These are phyloP conservation scores for Albula goreensis DNA, from an alignment of 2,113 vertebrate species.

Conservation along the genomic window DNA sequence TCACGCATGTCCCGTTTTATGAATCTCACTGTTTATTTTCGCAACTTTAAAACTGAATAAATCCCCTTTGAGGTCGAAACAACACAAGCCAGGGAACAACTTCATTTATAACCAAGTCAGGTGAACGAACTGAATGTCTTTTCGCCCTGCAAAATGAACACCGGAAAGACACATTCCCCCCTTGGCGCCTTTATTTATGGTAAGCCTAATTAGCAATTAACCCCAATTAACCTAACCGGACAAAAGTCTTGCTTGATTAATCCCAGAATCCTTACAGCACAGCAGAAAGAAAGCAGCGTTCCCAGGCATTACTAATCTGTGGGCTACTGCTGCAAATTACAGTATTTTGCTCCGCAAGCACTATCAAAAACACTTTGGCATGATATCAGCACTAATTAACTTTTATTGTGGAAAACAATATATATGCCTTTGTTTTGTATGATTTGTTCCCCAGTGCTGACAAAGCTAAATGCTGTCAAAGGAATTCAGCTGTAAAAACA, in stretches of 20 bases:
- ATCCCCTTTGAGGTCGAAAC: not conserved
- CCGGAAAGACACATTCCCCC: not conserved
- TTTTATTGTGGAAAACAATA: not conserved
- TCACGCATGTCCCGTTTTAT: not conserved
- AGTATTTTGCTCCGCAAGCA: not conserved
- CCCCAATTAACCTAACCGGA: conserved; percentile 17
- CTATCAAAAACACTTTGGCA: not conserved
- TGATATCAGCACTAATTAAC: conserved; percentile 10
- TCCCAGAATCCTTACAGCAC: not conserved
- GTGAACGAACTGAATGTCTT: not conserved
- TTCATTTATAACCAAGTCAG: conserved; percentile 4
- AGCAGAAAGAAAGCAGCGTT: not conserved
- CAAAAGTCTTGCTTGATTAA: not conserved
- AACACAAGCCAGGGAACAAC: not conserved
- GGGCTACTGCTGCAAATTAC: not conserved
- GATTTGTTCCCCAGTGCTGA: not conserved
- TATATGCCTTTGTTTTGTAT: not conserved
- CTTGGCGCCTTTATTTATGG: conserved; percentile 15
- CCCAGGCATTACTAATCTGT: not conserved
- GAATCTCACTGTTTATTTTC: not conserved
- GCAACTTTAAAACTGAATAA: not conserved
- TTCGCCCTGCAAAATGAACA: conserved; percentile 1
- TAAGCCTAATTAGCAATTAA: conserved; percentile 22
- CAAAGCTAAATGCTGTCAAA: not conserved
- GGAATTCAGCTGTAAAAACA: not conserved